phyloP scores from a whole-genome alignment of 2,888 invertebrate species.

The Saturnia japonica region DNA sequence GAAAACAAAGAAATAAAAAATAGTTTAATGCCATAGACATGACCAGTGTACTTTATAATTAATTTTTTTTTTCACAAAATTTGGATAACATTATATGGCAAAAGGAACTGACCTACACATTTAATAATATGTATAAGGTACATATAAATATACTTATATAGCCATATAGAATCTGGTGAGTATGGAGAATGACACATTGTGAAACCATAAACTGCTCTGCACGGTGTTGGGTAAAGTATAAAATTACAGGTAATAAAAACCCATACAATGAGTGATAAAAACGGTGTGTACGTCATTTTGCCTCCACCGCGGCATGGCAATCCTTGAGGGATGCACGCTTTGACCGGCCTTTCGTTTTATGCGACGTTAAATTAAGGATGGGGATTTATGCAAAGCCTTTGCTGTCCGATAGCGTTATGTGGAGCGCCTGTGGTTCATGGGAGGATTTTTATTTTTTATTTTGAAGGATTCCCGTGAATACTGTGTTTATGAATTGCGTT shows the following conservation, averaged over 20 bases:
- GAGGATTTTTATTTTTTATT: background rate
- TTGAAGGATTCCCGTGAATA: background rate
- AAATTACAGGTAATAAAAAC: constrained; percentile 71
- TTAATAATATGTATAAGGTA: background rate
- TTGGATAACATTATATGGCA: too few species aligned
- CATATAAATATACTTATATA: background rate
- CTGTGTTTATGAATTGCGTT: background rate
- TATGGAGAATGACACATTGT: constrained; percentile 25
- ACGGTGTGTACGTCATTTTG: constrained; percentile 35
- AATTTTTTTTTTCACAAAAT: too few species aligned
- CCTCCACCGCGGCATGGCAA: constrained; percentile 30
- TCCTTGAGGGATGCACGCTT: constrained; percentile 46
- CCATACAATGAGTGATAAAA: constrained; percentile 59
- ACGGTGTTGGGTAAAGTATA: constrained; percentile 57
- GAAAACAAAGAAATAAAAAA: too few species aligned
- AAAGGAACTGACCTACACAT: background rate
- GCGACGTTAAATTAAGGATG: constrained; percentile 57
- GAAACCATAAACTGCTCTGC: constrained; percentile 59
- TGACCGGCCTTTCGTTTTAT: constrained; percentile 55
- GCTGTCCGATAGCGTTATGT: constrained; percentile 27
- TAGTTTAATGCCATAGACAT: too few species aligned
- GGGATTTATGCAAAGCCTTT: constrained; percentile 45
- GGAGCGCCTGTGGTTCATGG: background rate
- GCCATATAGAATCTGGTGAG: background rate
- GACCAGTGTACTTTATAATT: too few species aligned